Evolutionary conservation across 2,888 invertebrate genomes (phyloP).

Genomic region (Campoplex capitator): DNA sequence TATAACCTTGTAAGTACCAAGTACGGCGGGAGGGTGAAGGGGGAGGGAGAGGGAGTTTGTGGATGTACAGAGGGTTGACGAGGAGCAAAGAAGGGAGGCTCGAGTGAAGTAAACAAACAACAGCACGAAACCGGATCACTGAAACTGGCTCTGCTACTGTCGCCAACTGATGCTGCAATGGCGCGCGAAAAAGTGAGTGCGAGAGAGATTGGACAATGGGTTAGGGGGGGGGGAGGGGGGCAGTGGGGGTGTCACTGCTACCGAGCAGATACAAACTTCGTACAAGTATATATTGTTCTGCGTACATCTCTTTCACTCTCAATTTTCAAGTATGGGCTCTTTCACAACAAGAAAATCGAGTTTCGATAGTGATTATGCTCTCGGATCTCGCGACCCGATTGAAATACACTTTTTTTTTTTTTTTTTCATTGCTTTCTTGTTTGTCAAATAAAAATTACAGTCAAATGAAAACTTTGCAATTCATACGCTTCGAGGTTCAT

Average conservation of each 20-base stretch:
- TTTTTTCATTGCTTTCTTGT: background rate
- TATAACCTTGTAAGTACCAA: constrained; percentile 61
- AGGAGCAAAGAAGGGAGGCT: constrained; percentile 26
- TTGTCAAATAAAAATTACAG: background rate
- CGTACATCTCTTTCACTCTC: background rate
- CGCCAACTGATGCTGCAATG: constrained; percentile 50
- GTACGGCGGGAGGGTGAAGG: background rate
- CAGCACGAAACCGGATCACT: constrained; percentile 64
- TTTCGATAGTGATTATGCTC: background rate
- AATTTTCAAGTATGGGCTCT: constrained; percentile 4
- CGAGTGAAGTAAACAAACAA: constrained; percentile 65
- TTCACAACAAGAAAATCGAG: background rate
- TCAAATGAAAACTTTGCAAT: background rate
- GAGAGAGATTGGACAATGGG: constrained; percentile 31
- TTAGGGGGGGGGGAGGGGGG: too few relatives aligned
- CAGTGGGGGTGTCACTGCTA: constrained; percentile 15
- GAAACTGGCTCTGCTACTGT: constrained; percentile 42
- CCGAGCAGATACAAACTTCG: constrained; percentile 50
- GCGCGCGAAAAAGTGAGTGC: constrained; percentile 9
- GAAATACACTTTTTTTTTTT: too few relatives aligned
- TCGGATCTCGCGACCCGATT: background rate
- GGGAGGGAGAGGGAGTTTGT: background rate
- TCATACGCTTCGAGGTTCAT: too few relatives aligned
- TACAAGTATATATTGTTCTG: constrained; percentile 29
- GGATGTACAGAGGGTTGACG: constrained; percentile 35